Evolutionary conservation across 1,140 invertebrate species (phyloP).

Genomic region (Drosophila navojoa): DNA sequence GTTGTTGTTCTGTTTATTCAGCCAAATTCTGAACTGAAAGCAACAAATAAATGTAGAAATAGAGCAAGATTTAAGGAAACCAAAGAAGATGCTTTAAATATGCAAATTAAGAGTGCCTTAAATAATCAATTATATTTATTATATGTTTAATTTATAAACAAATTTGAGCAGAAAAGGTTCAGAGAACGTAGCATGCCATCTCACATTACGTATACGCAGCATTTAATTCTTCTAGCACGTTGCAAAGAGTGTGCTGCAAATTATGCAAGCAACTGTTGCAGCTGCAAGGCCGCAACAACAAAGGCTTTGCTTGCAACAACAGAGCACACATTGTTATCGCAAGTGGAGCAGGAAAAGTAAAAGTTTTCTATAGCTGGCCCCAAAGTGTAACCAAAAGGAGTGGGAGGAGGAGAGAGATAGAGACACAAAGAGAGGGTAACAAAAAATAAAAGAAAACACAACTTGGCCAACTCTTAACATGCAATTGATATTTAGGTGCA

Average conservation of each 20-base stretch:
- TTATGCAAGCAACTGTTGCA: constrained; percentile 37
- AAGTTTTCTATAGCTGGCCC: constrained; percentile 32
- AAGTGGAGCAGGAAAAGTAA: constrained; percentile 39
- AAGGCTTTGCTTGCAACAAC: constrained; percentile 24
- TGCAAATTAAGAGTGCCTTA: neutral
- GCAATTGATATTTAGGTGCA: constrained; percentile 60
- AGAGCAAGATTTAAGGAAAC: too few species aligned
- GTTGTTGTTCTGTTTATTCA: too few species aligned
- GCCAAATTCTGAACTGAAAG: too few species aligned
- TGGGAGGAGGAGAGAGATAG: neutral
- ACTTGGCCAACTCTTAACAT: constrained; percentile 29
- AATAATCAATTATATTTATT: neutral
- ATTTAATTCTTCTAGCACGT: neutral
- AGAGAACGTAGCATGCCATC: neutral
- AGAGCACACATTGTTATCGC: constrained; percentile 44
- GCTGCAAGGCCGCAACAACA: constrained; percentile 65
- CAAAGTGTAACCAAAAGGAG: neutral
- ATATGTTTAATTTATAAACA: neutral
- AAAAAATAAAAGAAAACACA: neutral
- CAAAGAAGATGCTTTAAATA: neutral
- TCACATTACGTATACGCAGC: neutral
- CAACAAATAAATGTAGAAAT: too few species aligned
- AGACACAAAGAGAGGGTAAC: neutral
- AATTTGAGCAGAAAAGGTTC: neutral
- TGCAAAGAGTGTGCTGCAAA: constrained; percentile 19